Percentiles rank a stretch among this genome's conserved stretches.
Evolutionary conservation across 2,888 invertebrate species (phyloP).

Genomic region (Epicampocera succincta): DNA sequence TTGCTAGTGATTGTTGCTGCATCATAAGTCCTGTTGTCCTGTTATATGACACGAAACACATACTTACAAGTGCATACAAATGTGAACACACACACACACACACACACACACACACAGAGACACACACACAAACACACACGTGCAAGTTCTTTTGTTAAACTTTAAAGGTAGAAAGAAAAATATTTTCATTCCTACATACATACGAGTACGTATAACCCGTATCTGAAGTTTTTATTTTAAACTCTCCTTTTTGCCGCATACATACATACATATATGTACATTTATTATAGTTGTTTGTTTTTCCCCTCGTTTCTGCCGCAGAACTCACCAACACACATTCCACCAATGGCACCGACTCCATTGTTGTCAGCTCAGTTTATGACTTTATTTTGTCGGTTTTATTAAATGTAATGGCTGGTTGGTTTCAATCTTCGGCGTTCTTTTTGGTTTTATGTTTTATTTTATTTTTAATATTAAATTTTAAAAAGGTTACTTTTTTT

Average conservation of each 20-base stretch:
- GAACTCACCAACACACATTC: neutral
- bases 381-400: conserved; percentile 68
- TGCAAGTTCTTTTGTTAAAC: neutral
- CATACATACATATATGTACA: conserved; percentile 53
- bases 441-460: neutral
- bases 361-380: conserved; percentile 68
- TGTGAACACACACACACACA: neutral
- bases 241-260: conserved; percentile 46
- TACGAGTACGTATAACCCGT: conserved; percentile 31
- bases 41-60: conserved; percentile 6
- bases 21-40: conserved; percentile 47
- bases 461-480: conserved; percentile 1
- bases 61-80: neutral
- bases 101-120: too few relatives aligned
- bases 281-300: conserved; percentile 53
- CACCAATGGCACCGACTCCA: conserved; percentile 12
- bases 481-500: conserved; percentile 8
- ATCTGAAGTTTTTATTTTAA: conserved; percentile 21
- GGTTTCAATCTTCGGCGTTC: conserved; percentile 18
- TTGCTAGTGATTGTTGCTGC: conserved; percentile 32
- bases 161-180: conserved; percentile 31
- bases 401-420: conserved; percentile 64
- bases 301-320: conserved; percentile 20
- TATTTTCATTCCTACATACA: conserved; percentile 25
- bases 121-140: too few relatives aligned